phyloP scores from a whole-genome alignment of 2,888 invertebrate genomes.

The Cotesia congregata region DNA sequence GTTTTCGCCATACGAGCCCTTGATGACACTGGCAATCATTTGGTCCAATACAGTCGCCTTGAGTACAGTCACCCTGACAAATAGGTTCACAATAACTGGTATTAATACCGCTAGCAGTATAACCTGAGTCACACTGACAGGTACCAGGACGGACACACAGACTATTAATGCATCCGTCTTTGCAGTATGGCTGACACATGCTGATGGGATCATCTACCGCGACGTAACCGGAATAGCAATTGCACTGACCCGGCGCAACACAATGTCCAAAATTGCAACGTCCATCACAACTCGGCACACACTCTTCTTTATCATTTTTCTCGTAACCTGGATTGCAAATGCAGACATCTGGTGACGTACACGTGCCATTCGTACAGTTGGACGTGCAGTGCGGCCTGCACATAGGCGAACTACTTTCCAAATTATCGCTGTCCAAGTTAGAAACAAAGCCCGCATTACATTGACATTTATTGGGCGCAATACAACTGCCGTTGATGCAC shows the following conservation, averaged over 20 bases:
- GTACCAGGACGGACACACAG: conserved; percentile 42
- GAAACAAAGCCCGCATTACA: conserved; percentile 51
- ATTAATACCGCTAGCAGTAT: conserved; percentile 28
- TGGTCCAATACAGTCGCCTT: conserved; percentile 43
- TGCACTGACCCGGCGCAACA: conserved; percentile 60
- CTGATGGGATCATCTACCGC: conserved; percentile 11
- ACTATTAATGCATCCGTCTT: conserved; percentile 72
- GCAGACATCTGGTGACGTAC: conserved; percentile 49
- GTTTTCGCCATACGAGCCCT: neutral
- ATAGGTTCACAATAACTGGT: conserved; percentile 39
- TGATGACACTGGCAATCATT: conserved; percentile 38
- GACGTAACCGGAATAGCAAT: conserved; percentile 37
- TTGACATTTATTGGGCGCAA: conserved; percentile 50
- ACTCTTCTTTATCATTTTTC: conserved; percentile 47
- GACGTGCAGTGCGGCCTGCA: conserved; percentile 45
- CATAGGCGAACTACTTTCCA: conserved; percentile 11
- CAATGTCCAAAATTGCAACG: conserved; percentile 60
- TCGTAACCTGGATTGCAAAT: conserved; percentile 47
- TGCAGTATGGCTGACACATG: conserved; percentile 57
- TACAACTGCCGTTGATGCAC: conserved; percentile 60
- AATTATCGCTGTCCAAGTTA: neutral
- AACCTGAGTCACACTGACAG: conserved; percentile 39
- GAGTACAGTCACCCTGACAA: conserved; percentile 37
- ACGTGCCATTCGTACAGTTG: conserved; percentile 51
- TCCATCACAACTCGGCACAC: conserved; percentile 60